Evolutionary conservation across 2,113 vertebrate genomes (phyloP).

Genomic region (Chlorocebus sabaeus): DNA sequence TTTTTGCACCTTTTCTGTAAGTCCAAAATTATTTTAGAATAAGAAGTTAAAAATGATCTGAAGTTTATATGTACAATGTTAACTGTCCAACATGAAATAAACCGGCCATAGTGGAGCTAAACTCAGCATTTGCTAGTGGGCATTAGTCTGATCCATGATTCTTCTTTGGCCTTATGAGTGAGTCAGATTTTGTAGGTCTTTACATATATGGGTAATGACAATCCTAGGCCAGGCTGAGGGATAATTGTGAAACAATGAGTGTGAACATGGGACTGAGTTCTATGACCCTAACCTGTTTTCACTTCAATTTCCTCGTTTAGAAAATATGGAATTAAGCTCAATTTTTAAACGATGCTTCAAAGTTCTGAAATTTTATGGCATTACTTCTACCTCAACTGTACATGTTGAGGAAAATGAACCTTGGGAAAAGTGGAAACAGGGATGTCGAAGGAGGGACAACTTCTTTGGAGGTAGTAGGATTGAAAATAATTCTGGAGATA

Average conservation of each 20-base stretch:
- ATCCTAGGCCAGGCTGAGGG: neutral
- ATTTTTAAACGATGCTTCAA: neutral
- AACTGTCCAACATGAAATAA: neutral
- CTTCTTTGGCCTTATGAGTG: neutral
- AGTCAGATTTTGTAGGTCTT: neutral
- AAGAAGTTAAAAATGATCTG: neutral
- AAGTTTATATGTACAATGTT: neutral
- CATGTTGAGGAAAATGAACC: neutral
- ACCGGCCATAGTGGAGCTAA: neutral
- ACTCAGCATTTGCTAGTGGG: neutral
- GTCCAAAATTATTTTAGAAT: slow-evolving; percentile 31
- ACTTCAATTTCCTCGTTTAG: neutral
- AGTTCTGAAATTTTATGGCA: neutral
- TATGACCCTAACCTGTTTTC: neutral
- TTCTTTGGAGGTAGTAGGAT: neutral
- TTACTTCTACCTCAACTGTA: neutral
- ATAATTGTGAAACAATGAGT: neutral
- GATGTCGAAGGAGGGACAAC: neutral
- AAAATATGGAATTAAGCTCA: neutral
- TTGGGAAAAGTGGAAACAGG: neutral
- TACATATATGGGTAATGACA: neutral
- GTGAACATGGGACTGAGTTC: neutral
- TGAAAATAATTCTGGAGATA: neutral
- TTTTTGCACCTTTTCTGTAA: neutral
- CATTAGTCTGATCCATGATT: neutral